phyloP scores from a whole-genome alignment of 2,888 invertebrate species.

The Zygaena filipendulae region DNA sequence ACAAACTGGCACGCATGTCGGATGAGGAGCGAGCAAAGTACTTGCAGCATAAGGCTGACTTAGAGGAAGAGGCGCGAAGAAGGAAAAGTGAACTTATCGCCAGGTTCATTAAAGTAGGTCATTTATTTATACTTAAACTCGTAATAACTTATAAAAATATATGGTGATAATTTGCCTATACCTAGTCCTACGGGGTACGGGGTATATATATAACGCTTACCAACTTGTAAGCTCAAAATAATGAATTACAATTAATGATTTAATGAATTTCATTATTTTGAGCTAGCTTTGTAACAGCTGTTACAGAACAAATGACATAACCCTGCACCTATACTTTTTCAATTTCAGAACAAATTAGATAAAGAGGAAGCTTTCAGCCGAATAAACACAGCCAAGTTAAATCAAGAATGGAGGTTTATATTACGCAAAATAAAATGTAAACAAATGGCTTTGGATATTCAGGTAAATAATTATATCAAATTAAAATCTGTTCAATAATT shows the following conservation, averaged over 20 bases:
- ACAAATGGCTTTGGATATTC: slow-evolving; percentile 76
- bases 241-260: too few relatives aligned
- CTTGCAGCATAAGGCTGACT: slow-evolving; percentile 82
- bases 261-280: too few relatives aligned
- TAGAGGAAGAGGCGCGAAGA: slow-evolving; percentile 83
- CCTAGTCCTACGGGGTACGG: too few relatives aligned
- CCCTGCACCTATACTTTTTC: too few relatives aligned
- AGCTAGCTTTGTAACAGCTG: too few relatives aligned
- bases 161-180: too few relatives aligned
- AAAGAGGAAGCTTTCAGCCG: slow-evolving; percentile 83
- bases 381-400: slow-evolving; percentile 84
- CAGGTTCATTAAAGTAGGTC: slow-evolving; percentile 82
- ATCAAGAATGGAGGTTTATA: slow-evolving; percentile 85
- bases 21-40: slow-evolving; percentile 86
- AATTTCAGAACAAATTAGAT: slow-evolving; percentile 80
- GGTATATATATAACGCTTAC: too few relatives aligned
- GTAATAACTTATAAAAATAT: neutral
- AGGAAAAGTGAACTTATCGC: slow-evolving; percentile 84
- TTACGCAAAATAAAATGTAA: slow-evolving; percentile 80
- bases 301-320: too few relatives aligned
- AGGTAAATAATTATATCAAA: slow-evolving; percentile 46
- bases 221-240: too few relatives aligned
- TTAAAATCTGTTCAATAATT: too few relatives aligned
- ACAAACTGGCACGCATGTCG: slow-evolving; percentile 84
- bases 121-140: neutral